These are phyloP conservation scores for Gallinago paraguaiae DNA, from an alignment of 2,113 vertebrate species.

Conservation along the genomic window DNA sequence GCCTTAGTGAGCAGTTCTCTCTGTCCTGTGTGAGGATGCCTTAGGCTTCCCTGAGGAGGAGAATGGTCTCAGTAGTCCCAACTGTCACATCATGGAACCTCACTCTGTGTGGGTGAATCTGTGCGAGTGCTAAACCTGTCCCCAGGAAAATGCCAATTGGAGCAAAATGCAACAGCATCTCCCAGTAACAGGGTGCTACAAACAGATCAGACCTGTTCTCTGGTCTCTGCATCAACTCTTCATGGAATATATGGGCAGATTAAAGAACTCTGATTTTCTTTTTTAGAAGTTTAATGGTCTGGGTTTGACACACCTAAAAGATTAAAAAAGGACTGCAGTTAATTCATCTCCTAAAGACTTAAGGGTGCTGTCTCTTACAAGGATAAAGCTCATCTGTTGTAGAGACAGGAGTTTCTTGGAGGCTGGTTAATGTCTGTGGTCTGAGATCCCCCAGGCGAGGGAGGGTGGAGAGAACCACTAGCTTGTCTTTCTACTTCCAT, in stretches of 20 bases:
- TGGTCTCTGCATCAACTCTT: not conserved
- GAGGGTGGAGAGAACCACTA: not conserved
- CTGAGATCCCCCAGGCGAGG: not conserved
- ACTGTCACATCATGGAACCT: not conserved
- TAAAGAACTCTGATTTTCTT: not conserved
- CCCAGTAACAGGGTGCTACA: not conserved
- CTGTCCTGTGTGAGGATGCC: not conserved
- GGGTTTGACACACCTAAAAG: constrained; percentile 40
- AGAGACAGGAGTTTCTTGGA: constrained; percentile 38
- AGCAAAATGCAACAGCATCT: not conserved
- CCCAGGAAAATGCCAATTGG: not conserved
- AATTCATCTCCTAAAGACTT: constrained; percentile 33
- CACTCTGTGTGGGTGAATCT: not conserved
- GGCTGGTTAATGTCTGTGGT: not conserved
- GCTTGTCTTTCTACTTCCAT: not conserved
- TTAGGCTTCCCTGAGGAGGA: not conserved
- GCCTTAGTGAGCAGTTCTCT: not conserved
- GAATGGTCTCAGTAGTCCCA: not conserved
- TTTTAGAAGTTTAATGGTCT: constrained; percentile 25
- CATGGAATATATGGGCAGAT: not conserved
- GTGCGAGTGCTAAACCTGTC: not conserved
- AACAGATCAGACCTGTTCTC: not conserved
- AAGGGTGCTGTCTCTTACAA: not conserved
- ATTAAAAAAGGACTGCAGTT: constrained; percentile 50
- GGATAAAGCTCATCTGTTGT: constrained; percentile 41